Base-by-base conservation (phyloP, 2,797 vertebrate genomes). In the Karalla daura region DNA sequence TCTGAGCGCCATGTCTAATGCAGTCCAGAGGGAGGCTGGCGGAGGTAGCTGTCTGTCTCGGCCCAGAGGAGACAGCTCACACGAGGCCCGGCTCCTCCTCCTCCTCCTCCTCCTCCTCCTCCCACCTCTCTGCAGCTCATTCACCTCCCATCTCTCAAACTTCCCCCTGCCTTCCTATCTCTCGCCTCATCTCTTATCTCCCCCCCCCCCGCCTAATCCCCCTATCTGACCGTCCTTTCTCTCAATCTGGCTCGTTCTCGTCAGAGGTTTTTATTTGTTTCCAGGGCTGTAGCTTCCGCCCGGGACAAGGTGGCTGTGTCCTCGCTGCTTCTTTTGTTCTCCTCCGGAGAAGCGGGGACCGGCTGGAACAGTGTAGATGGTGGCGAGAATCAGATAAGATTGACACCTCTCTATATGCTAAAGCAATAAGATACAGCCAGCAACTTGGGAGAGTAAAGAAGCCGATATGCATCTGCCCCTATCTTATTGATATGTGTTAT, bases 1-100 rank as follows among this genome's bases (percentile, higher is more conserved):
- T 77, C 58, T 85, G 78, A 87, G 79, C 72, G 45, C 74, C 73
- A 61, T 87, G 81, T 72, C 81, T 91, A 91, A 92, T 89, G 79
- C 50, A 32, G 74, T 86, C 82, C 91, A 90, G 80, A 81, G 74
- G 74, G 70, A 72, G 62, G 76, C 59, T 63, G 71, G 79, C 37
- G 24, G 75, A 78, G 68, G 62, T 62, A 78, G 67, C 70, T 51
- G 44, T 80, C 73, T 69, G 17, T 64, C 67, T 49, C 76, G 58
- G 68, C 76, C 64, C 64, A 49, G 52, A 83, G 67, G 67, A 83
- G 67, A 69, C 52, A 44, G 70, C 80, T 56, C 70, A 73, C 70
- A 58, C 43, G 61, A 79, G 60, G 75, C 63, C 77, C 67, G 84
- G 40, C 65, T 5, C 15, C 20, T 17, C 18, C 25, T 27, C 30